Conservation (phyloP, 1,140 invertebrate species). For the Harpegnathos saltator region DNA sequence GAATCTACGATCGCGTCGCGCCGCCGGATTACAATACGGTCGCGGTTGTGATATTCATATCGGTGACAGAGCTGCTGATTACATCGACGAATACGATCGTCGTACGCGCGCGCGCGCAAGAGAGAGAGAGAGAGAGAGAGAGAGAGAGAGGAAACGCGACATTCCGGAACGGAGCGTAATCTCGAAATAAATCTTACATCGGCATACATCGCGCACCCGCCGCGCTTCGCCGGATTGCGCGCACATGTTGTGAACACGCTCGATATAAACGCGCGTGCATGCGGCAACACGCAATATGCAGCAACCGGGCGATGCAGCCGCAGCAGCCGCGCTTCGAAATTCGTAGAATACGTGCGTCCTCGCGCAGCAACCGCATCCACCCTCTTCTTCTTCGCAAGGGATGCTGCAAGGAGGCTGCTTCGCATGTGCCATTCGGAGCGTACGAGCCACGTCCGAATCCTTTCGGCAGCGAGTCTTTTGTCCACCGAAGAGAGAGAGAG, state of each 20-base stretch:
- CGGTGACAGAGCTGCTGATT: constrained; percentile 26
- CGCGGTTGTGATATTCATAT: constrained; percentile 56
- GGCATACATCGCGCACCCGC: neutral
- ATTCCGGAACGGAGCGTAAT: constrained; percentile 1
- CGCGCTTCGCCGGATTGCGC: constrained; percentile 23
- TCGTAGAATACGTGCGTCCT: constrained; percentile 39
- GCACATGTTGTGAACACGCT: constrained; percentile 2
- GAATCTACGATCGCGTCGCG: constrained; percentile 29
- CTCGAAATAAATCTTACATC: constrained; percentile 62
- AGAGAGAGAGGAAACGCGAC: constrained; percentile 36
- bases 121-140: too few relatives aligned
- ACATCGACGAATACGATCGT: constrained; percentile 44
- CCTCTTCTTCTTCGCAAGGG: neutral
- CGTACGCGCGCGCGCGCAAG: neutral
- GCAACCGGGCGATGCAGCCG: constrained; percentile 32
- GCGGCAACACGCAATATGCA: constrained; percentile 55
- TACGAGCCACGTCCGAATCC: constrained; percentile 30
- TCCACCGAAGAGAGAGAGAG: too few relatives aligned
- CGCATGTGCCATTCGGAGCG: constrained; percentile 9
- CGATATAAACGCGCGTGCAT: constrained; percentile 56
- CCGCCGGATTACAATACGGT: constrained; percentile 31
- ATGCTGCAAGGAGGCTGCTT: constrained; percentile 12
- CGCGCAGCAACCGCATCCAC: constrained; percentile 36
- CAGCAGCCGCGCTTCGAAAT: constrained; percentile 44
- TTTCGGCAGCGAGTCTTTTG: neutral